Evolutionary conservation across 2,888 invertebrate species (phyloP).

Genomic region (Ectobius pallidus): DNA sequence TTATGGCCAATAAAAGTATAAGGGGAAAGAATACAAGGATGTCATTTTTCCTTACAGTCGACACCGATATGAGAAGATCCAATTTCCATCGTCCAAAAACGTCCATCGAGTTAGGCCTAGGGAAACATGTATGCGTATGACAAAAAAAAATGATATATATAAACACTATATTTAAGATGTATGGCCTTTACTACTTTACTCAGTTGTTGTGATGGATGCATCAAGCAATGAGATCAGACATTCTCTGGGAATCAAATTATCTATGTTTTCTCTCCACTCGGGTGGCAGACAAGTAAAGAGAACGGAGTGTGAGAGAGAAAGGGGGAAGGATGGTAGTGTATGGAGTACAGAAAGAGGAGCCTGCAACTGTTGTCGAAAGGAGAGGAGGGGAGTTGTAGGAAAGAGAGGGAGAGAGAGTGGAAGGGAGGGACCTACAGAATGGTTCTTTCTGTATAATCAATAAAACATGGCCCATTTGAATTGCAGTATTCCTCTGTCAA

Average conservation of each 20-base stretch:
- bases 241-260: constrained; percentile 45
- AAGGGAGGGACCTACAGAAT: constrained; percentile 31
- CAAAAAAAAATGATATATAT: constrained; percentile 24
- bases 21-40: neutral
- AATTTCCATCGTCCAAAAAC: constrained; percentile 1
- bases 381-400: constrained; percentile 12
- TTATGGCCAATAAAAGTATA: constrained; percentile 18
- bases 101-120: no score
- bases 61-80: neutral
- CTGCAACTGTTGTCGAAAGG: neutral
- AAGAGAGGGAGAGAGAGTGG: constrained; percentile 32
- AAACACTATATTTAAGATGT: constrained; percentile 25
- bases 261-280: constrained; percentile 35
- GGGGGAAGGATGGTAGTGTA: constrained; percentile 4
- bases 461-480: constrained; percentile 47
- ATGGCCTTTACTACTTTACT: constrained; percentile 16
- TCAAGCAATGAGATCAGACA: constrained; percentile 24
- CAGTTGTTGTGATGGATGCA: constrained; percentile 29
- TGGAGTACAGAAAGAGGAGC: constrained; percentile 30
- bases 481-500: constrained; percentile 38
- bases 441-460: constrained; percentile 45
- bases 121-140: no score
- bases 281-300: constrained; percentile 15
- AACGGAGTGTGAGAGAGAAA: constrained; percentile 2
- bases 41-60: neutral